phyloP scores from a whole-genome alignment of 2,797 vertebrate species.

The Petrocephalus schoutedeni region DNA sequence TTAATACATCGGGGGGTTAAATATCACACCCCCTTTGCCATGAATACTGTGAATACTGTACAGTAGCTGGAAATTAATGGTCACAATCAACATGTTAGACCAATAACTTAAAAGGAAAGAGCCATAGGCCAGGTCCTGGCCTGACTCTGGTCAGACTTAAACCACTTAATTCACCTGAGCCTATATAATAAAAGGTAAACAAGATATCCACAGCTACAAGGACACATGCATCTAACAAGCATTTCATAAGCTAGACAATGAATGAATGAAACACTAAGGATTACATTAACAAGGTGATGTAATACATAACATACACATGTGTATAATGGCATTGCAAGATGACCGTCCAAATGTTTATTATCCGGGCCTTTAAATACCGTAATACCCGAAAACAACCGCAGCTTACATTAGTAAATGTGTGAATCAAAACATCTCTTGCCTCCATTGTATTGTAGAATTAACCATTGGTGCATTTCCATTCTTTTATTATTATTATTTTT shows the following conservation, averaged over 20 bases:
- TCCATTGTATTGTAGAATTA: not conserved
- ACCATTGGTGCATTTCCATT: not conserved
- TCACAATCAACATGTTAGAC: not conserved
- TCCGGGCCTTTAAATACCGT: conserved; percentile 19
- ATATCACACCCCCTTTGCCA: not conserved
- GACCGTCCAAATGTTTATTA: not conserved
- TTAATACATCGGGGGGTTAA: not conserved
- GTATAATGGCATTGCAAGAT: not conserved
- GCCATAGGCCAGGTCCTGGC: not conserved
- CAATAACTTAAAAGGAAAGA: not conserved
- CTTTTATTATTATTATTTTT: not conserved
- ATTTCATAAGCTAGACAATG: not conserved
- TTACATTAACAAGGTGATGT: not conserved
- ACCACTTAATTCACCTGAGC: not conserved
- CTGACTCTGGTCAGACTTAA: not conserved
- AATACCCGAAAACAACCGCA: conserved; percentile 6
- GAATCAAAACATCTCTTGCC: not conserved
- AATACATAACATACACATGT: not conserved
- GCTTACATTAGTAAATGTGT: not conserved
- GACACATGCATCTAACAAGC: not conserved
- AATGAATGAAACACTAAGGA: not conserved
- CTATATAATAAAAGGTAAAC: not conserved
- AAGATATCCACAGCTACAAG: not conserved
- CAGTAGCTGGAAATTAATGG: not conserved
- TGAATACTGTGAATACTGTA: not conserved